A percentile compares a stretch with the other conserved stretches of the same genome.
phyloP scores from a whole-genome alignment of 2,797 vertebrate genomes.

The Erethizon dorsatum region DNA sequence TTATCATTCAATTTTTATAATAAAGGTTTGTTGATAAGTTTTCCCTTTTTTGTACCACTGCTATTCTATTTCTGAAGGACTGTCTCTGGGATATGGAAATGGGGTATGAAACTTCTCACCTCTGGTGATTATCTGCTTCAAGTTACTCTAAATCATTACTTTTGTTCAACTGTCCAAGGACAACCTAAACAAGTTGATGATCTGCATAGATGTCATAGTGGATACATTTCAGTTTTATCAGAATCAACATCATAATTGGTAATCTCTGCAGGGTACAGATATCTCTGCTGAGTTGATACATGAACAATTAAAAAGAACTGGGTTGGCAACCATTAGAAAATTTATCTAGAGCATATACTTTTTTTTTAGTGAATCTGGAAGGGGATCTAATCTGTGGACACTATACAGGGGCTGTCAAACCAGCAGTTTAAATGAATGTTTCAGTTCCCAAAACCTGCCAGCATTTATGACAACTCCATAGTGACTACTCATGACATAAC shows the following conservation, averaged over 20 bases:
- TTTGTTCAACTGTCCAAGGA: slow-evolving; percentile 42
- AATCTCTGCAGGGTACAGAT: slow-evolving; percentile 36
- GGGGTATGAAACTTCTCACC: slow-evolving; percentile 76
- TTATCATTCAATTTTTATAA: slow-evolving; percentile 61
- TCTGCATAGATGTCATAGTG: slow-evolving; percentile 72
- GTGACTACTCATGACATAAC: slow-evolving; percentile 79
- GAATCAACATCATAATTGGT: slow-evolving; percentile 65
- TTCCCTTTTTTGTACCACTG: slow-evolving; percentile 8
- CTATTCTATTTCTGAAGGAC: slow-evolving; percentile 65
- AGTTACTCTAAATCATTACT: slow-evolving; percentile 81
- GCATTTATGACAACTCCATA: slow-evolving; percentile 74
- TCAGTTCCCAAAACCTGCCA: slow-evolving; percentile 48
- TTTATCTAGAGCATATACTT: background rate
- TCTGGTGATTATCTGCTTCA: slow-evolving; percentile 76
- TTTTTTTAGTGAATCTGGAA: slow-evolving; percentile 34
- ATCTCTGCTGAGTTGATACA: slow-evolving; percentile 16
- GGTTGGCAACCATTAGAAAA: slow-evolving; percentile 34
- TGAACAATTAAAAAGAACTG: slow-evolving; percentile 32
- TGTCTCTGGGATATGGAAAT: slow-evolving; percentile 50
- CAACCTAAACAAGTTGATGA: slow-evolving; percentile 56
- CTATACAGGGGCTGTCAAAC: background rate
- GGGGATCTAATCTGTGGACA: slow-evolving; percentile 15
- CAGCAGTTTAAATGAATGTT: slow-evolving; percentile 31
- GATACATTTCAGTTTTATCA: slow-evolving; percentile 71
- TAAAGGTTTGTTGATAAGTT: slow-evolving; percentile 48